Conservation (phyloP, 2,797 vertebrate species). For the Tragopan temminckii region DNA sequence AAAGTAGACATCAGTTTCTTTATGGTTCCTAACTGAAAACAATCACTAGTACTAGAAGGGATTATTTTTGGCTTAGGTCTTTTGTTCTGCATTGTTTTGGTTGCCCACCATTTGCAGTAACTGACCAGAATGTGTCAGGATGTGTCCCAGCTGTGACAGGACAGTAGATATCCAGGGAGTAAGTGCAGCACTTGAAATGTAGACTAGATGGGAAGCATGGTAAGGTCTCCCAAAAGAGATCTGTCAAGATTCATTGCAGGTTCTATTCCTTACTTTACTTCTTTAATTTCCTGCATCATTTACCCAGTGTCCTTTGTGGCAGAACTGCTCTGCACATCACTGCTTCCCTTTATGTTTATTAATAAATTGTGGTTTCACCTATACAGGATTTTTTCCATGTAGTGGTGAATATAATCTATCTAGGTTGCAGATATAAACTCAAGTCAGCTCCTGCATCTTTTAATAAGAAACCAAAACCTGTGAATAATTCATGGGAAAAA, state of each 20-base stretch:
- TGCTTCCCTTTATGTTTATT: constrained; percentile 36
- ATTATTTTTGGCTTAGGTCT: background rate
- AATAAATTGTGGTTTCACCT: constrained; percentile 12
- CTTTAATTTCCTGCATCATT: constrained; percentile 62
- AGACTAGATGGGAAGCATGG: accelerated
- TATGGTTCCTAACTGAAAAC: background rate
- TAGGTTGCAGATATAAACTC: background rate
- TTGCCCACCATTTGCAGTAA: background rate
- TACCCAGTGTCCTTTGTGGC: background rate
- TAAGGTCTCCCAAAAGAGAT: background rate
- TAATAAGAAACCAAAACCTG: background rate
- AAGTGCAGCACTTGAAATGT: background rate
- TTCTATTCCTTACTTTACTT: background rate
- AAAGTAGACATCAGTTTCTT: background rate
- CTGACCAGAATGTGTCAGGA: background rate
- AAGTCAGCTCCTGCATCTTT: background rate
- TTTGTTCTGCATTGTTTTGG: background rate
- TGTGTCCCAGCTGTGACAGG: accelerated
- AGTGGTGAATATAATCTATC: background rate
- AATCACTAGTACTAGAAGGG: background rate
- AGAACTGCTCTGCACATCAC: constrained; percentile 13
- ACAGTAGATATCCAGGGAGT: accelerated
- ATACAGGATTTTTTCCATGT: background rate
- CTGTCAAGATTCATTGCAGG: constrained; percentile 6
- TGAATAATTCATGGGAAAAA: background rate